Percentiles rank a stretch among this genome's conserved stretches.
These are phyloP conservation scores for Drosophila quadrilineata DNA, from an alignment of 1,140 invertebrate genomes.

Conservation along the genomic window DNA sequence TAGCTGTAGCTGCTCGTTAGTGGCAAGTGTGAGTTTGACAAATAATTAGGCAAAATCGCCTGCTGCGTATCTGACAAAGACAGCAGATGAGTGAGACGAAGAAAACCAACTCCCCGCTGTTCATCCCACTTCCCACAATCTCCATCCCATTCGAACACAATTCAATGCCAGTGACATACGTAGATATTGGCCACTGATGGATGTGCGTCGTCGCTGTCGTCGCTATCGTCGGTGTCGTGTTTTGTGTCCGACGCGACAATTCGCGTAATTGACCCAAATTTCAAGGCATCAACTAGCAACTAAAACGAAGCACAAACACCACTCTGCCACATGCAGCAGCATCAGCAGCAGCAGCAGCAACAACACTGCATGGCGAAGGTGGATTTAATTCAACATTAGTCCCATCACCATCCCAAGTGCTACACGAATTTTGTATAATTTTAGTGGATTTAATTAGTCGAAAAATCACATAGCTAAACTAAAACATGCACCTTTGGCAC, in stretches of 20 bases:
- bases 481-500: constrained; percentile 61
- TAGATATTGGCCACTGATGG: constrained; percentile 51
- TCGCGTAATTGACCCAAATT: constrained; percentile 80
- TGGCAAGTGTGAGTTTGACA: constrained; percentile 68
- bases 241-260: constrained; percentile 65
- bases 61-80: constrained; percentile 50
- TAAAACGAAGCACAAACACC: background rate
- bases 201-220: constrained; percentile 27
- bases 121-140: background rate
- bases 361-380: too few relatives aligned
- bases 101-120: background rate
- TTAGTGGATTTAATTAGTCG: constrained; percentile 73
- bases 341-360: too few relatives aligned
- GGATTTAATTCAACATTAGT: too few relatives aligned
- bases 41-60: constrained; percentile 71
- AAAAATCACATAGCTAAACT: constrained; percentile 51
- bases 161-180: constrained; percentile 65
- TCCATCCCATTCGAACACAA: constrained; percentile 5
- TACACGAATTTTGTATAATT: constrained; percentile 3
- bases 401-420: background rate
- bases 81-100: too few relatives aligned
- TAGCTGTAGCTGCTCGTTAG: constrained; percentile 73
- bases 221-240: constrained; percentile 6
- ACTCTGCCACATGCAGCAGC: background rate
- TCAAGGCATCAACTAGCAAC: constrained; percentile 44